Percentiles rank a stretch among this genome's conserved stretches.
phyloP scores from a whole-genome alignment of 1,140 invertebrate genomes.

The Drosophila baimaii region DNA sequence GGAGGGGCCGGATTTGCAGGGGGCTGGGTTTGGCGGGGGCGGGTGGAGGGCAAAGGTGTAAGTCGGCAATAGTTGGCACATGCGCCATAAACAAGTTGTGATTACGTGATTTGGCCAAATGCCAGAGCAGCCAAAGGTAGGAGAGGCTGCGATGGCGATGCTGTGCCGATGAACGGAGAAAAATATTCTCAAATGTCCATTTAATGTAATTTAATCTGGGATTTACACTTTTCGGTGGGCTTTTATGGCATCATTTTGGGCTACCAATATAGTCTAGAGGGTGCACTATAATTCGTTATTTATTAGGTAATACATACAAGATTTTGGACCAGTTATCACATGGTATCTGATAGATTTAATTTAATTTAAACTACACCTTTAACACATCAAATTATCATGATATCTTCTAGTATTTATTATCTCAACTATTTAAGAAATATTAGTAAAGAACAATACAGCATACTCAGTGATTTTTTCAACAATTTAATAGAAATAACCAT shows the following conservation, averaged over 20 bases:
- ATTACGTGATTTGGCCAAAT: slow-evolving; percentile 81
- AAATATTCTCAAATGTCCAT: slow-evolving; percentile 24
- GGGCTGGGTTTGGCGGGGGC: not conserved
- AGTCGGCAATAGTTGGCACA: slow-evolving; percentile 68
- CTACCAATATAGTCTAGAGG: not conserved
- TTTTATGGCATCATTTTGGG: not conserved
- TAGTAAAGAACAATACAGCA: no score
- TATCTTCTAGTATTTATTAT: no score
- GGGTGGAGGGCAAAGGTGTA: slow-evolving; percentile 17
- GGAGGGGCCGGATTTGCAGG: slow-evolving; percentile 4
- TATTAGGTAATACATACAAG: not conserved
- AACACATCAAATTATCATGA: no score
- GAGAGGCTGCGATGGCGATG: not conserved
- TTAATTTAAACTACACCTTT: no score
- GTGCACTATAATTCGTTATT: not conserved
- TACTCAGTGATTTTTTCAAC: no score
- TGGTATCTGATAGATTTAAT: no score
- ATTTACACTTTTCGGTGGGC: slow-evolving; percentile 1
- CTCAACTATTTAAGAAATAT: no score
- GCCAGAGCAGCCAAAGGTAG: slow-evolving; percentile 46
- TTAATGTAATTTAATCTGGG: slow-evolving; percentile 11
- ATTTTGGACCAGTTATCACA: no score
- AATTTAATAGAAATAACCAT: no score
- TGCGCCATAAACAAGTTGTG: slow-evolving; percentile 78
- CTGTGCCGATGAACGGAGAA: slow-evolving; percentile 14